A percentile compares a stretch with the other conserved stretches of the same genome.
These are phyloP conservation scores for Catamblyrhynchus diadema DNA, from an alignment of 2,797 vertebrate genomes.

Conservation along the genomic window DNA sequence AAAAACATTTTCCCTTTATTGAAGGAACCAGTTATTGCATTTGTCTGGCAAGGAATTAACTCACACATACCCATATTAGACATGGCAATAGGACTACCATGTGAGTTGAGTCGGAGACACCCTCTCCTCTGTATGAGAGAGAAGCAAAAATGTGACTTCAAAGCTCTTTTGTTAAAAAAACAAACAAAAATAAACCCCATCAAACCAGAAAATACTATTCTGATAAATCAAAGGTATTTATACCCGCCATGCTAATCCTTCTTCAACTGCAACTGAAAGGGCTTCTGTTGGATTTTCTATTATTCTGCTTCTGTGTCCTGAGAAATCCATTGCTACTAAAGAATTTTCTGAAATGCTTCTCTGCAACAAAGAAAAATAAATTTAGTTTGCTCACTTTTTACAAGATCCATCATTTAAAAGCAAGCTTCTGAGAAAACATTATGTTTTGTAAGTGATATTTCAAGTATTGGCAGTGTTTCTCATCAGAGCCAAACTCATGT, in stretches of 20 bases:
- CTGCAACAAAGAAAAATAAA: constrained; percentile 72
- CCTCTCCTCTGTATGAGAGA: constrained; percentile 85
- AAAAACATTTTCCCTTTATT: background rate
- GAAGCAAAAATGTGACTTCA: constrained; percentile 10
- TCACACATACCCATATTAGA: constrained; percentile 83
- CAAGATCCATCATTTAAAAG: background rate
- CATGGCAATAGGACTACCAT: constrained; percentile 84
- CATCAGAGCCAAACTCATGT: background rate
- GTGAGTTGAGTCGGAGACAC: constrained; percentile 87
- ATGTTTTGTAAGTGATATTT: background rate
- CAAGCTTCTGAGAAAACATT: background rate
- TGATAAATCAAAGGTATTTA: constrained; percentile 24
- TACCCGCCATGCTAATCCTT: constrained; percentile 96
- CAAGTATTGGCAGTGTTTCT: background rate
- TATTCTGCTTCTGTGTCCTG: constrained; percentile 91
- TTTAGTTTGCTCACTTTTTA: background rate
- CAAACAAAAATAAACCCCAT: background rate
- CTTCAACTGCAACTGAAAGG: constrained; percentile 92
- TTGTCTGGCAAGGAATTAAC: background rate
- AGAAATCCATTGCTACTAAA: constrained; percentile 98
- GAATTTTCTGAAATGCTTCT: constrained; percentile 97
- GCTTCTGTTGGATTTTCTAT: constrained; percentile 96
- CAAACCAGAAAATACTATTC: background rate
- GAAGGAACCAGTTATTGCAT: background rate
- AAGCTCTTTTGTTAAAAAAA: background rate